phyloP scores from a whole-genome alignment of 2,113 vertebrate species.

The Takifugu flavidus region DNA sequence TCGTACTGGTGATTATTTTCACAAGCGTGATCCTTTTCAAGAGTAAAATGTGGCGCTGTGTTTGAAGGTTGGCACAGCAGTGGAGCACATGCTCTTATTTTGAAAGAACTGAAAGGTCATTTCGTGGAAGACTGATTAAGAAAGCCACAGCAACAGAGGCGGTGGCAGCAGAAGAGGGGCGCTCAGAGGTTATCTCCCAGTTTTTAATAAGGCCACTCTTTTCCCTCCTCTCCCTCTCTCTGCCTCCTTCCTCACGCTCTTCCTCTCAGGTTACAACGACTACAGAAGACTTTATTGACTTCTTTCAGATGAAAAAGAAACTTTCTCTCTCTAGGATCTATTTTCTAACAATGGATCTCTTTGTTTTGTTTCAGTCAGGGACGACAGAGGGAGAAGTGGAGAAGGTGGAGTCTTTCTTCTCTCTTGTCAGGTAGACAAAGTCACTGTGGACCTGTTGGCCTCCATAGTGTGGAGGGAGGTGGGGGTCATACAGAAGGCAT shows the following conservation, averaged over 20 bases:
- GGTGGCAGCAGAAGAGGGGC: neutral
- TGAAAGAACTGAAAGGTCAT: neutral
- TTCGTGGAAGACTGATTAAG: neutral
- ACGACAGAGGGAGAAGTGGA: conserved; percentile 22
- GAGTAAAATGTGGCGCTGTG: neutral
- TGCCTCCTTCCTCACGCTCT: conserved; percentile 3
- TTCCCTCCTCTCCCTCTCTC: neutral
- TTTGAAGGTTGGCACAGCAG: neutral
- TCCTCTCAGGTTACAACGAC: conserved; percentile 52
- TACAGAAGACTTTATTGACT: conserved; percentile 36
- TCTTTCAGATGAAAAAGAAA: conserved; percentile 50
- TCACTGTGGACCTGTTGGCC: conserved; percentile 37
- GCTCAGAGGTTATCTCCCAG: conserved; percentile 31
- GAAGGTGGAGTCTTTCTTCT: conserved; percentile 7
- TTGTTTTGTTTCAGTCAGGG: conserved; percentile 64
- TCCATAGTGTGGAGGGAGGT: conserved; percentile 27
- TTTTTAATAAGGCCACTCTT: conserved; percentile 26
- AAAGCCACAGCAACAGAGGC: neutral
- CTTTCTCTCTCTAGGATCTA: conserved; percentile 54
- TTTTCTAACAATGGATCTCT: conserved; percentile 66
- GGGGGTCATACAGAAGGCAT: conserved; percentile 9
- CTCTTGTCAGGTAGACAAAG: conserved; percentile 25
- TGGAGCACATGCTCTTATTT: neutral
- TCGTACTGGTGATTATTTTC: neutral
- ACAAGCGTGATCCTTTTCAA: neutral